Evolutionary conservation across 2,888 invertebrate genomes (phyloP).

Genomic region (Leptinotarsa rubiginosa): DNA sequence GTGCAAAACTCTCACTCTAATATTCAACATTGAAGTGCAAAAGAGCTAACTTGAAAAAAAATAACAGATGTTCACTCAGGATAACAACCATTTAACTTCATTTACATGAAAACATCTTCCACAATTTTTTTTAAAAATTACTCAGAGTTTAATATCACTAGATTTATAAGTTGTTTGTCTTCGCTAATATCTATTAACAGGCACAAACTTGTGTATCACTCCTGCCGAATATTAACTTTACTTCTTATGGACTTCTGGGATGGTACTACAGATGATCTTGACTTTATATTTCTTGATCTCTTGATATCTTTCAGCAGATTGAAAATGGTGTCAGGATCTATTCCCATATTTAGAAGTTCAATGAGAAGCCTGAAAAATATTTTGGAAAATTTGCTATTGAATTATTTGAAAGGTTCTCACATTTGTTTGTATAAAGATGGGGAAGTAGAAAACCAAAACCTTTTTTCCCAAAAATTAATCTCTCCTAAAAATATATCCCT

Average conservation of each 20-base stretch:
- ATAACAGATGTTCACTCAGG: too few species aligned
- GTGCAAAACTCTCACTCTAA: too few species aligned
- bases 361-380: constrained; percentile 50
- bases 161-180: too few species aligned
- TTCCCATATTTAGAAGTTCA: constrained; percentile 55
- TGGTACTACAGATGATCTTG: constrained; percentile 31
- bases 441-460: too few species aligned
- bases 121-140: neutral
- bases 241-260: constrained; percentile 36
- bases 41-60: too few species aligned
- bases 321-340: constrained; percentile 54
- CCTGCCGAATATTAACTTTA: constrained; percentile 20
- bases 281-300: constrained; percentile 42
- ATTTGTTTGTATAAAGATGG: too few species aligned
- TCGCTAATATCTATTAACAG: too few species aligned
- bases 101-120: neutral
- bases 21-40: too few species aligned
- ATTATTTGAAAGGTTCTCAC: neutral
- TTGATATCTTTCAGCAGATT: constrained; percentile 51
- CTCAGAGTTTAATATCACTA: too few species aligned
- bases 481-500: too few species aligned
- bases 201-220: neutral
- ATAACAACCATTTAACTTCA: too few species aligned
- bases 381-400: neutral
- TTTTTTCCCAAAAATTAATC: too few species aligned